Conservation (phyloP, 2,888 invertebrate genomes). For the Microctonus brassicae region DNA sequence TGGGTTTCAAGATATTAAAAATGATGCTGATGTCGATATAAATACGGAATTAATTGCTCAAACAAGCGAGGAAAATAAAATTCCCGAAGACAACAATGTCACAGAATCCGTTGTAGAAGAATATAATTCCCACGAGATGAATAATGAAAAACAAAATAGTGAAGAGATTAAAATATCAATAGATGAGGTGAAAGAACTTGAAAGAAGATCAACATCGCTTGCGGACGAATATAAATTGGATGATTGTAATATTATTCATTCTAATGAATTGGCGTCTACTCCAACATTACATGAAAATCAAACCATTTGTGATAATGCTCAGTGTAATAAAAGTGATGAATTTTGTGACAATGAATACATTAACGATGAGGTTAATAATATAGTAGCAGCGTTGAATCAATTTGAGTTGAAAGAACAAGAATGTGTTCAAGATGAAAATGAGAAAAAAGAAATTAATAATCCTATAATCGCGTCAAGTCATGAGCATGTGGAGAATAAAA, state of each 20-base stretch:
- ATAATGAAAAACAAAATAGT: constrained; percentile 17
- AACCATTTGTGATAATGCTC: background rate
- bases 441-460: background rate
- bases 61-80: background rate
- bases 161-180: background rate
- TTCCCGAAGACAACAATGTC: constrained; percentile 1
- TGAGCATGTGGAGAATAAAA: background rate
- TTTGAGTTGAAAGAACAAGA: background rate
- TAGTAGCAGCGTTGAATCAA: background rate
- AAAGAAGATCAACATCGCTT: background rate
- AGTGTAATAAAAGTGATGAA: background rate
- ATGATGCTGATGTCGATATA: background rate
- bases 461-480: background rate
- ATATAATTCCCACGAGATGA: constrained; percentile 13
- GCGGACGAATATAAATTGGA: background rate
- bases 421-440: background rate
- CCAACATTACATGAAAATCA: background rate
- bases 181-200: background rate
- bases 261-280: background rate
- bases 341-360: background rate
- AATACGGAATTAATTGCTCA: background rate
- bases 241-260: background rate
- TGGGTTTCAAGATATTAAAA: background rate
- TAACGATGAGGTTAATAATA: background rate
- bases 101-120: background rate